Conservation (phyloP, 2,797 vertebrate genomes). For the Serranus cabrilla region DNA sequence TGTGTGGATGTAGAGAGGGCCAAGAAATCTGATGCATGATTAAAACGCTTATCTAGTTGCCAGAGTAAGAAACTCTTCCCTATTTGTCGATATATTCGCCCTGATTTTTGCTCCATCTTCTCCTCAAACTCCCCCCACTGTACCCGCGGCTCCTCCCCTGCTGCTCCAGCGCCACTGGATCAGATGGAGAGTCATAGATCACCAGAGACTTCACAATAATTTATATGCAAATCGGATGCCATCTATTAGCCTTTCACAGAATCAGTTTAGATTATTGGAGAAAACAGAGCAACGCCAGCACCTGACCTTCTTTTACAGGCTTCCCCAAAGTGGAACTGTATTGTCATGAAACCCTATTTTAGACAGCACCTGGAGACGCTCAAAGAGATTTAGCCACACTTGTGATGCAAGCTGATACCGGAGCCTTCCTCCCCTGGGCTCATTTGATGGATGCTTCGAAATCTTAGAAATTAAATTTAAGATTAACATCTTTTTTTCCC, state of each 20-base stretch:
- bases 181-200: constrained; percentile 79
- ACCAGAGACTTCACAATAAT: constrained; percentile 81
- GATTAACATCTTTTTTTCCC: constrained; percentile 10
- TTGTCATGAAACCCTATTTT: constrained; percentile 55
- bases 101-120: constrained; percentile 11
- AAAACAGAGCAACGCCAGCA: constrained; percentile 74
- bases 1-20: constrained; percentile 19
- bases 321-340: constrained; percentile 35
- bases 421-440: constrained; percentile 22
- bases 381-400: constrained; percentile 59
- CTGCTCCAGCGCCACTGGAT: constrained; percentile 63
- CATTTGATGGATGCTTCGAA: constrained; percentile 48
- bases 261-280: constrained; percentile 80
- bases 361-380: constrained; percentile 64
- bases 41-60: constrained; percentile 37
- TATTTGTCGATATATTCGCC: constrained; percentile 10
- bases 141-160: constrained; percentile 50
- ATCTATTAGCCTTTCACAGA: constrained; percentile 86
- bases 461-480: constrained; percentile 35
- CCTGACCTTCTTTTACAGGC: constrained; percentile 70
- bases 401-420: constrained; percentile 41
- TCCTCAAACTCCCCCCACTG: constrained; percentile 20
- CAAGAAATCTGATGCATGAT: constrained; percentile 53
- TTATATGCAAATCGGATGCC: constrained; percentile 87
- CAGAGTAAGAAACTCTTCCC: constrained; percentile 1